Percentiles rank a stretch among this genome's conserved stretches.
Conservation (phyloP, 2,888 invertebrate species). For the Scaptomyza flava region DNA sequence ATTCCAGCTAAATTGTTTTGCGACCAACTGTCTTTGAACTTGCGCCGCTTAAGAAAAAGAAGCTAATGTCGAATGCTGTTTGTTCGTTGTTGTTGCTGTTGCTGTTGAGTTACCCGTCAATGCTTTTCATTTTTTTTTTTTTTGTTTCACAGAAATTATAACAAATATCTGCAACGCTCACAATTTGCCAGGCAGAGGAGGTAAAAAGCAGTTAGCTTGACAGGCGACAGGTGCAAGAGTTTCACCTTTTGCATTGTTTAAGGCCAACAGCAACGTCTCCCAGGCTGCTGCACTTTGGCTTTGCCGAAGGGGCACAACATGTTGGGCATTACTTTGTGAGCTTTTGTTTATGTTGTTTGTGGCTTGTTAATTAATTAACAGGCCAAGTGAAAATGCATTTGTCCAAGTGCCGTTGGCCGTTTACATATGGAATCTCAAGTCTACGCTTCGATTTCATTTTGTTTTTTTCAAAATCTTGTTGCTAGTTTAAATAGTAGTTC, state of each 20-base stretch:
- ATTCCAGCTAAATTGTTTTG: slow-evolving; percentile 78
- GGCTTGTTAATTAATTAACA: slow-evolving; percentile 57
- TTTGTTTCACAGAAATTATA: slow-evolving; percentile 72
- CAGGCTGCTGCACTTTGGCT: slow-evolving; percentile 38
- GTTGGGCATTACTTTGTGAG: slow-evolving; percentile 32
- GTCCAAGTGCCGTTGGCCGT: slow-evolving; percentile 51
- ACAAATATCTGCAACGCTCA: slow-evolving; percentile 73
- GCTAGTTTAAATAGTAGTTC: slow-evolving; percentile 53
- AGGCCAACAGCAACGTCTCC: slow-evolving; percentile 33
- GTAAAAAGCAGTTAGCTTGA: slow-evolving; percentile 19
- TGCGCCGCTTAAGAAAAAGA: slow-evolving; percentile 49
- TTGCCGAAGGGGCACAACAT: slow-evolving; percentile 28
- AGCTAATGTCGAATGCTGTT: slow-evolving; percentile 16
- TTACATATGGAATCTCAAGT: slow-evolving; percentile 26
- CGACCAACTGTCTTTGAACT: slow-evolving; percentile 70
- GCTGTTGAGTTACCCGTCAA: slow-evolving; percentile 49
- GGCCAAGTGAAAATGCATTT: slow-evolving; percentile 73
- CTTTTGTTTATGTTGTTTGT: slow-evolving; percentile 9
- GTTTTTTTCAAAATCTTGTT: slow-evolving; percentile 17
- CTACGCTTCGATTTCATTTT: slow-evolving; percentile 57
- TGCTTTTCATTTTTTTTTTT: slow-evolving; percentile 77
- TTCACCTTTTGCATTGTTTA: slow-evolving; percentile 58
- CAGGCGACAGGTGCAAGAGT: slow-evolving; percentile 68
- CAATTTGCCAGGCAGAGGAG: slow-evolving; percentile 32
- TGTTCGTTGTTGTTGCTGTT: slow-evolving; percentile 4